Evolutionary conservation across 1,140 invertebrate genomes (phyloP).

Genomic region (Halesus radiatus): DNA sequence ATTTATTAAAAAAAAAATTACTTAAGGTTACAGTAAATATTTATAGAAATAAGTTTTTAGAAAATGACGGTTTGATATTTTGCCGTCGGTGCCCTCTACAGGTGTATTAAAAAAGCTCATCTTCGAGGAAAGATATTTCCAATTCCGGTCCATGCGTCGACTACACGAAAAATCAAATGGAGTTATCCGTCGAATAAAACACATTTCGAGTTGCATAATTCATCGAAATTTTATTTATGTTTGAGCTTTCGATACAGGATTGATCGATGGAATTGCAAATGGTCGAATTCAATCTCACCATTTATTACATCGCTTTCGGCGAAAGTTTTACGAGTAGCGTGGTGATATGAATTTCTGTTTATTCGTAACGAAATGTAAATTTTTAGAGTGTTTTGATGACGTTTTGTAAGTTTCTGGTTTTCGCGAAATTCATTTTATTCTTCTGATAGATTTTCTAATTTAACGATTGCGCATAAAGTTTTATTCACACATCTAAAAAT

Average conservation of each 20-base stretch:
- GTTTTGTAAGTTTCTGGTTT: neutral
- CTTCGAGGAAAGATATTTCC: neutral
- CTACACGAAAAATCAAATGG: constrained; percentile 42
- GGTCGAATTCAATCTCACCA: constrained; percentile 21
- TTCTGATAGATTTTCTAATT: too few species aligned
- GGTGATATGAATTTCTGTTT: neutral
- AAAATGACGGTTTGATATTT: too few species aligned
- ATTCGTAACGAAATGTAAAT: neutral
- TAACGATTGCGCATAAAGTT: too few species aligned
- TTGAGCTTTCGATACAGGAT: neutral
- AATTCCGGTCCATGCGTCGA: neutral
- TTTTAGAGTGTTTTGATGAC: neutral
- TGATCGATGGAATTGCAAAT: constrained; percentile 28
- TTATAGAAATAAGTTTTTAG: too few species aligned
- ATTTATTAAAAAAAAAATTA: too few species aligned
- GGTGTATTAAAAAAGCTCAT: neutral
- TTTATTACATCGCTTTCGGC: constrained; percentile 1
- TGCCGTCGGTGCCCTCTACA: too few species aligned
- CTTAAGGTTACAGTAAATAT: too few species aligned
- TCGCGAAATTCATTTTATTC: neutral
- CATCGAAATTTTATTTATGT: constrained; percentile 44
- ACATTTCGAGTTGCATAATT: constrained; percentile 37
- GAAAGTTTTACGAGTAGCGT: constrained; percentile 2
- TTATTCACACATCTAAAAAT: too few species aligned
- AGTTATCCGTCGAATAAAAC: constrained; percentile 48